These are phyloP conservation scores for Phyllotreta striolata DNA, from an alignment of 2,888 invertebrate species.

Conservation along the genomic window DNA sequence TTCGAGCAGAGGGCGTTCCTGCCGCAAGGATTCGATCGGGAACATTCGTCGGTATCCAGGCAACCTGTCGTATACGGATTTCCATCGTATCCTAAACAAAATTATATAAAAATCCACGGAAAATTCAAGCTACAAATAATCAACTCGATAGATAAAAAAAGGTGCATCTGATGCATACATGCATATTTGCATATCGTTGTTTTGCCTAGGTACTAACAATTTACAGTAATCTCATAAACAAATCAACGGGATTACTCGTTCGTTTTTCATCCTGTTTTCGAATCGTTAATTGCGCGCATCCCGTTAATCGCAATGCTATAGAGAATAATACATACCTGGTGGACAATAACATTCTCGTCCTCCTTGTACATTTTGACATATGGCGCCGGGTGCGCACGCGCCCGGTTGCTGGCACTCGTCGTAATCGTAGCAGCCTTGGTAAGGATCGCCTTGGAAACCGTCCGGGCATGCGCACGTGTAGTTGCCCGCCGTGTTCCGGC, in stretches of 20 bases:
- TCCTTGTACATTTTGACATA: slow-evolving; percentile 82
- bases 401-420: slow-evolving; percentile 80
- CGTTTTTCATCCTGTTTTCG: not conserved
- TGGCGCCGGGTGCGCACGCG: slow-evolving; percentile 81
- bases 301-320: not conserved
- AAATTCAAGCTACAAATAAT: too few species aligned
- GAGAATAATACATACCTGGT: slow-evolving; percentile 60
- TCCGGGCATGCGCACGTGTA: slow-evolving; percentile 85
- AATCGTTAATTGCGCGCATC: not conserved
- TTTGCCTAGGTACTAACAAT: not conserved
- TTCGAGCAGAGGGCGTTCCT: slow-evolving; percentile 82
- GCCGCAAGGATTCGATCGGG: slow-evolving; percentile 73
- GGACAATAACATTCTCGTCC: slow-evolving; percentile 86
- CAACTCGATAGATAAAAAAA: not conserved
- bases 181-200: not conserved
- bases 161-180: not conserved
- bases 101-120: slow-evolving; percentile 2
- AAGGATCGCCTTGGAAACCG: slow-evolving; percentile 86
- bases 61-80: slow-evolving; percentile 78
- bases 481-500: slow-evolving; percentile 86
- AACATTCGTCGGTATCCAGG: slow-evolving; percentile 78
- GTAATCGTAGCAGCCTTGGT: slow-evolving; percentile 79
- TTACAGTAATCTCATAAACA: not conserved
- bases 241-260: slow-evolving; percentile 2
- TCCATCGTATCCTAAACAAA: slow-evolving; percentile 68